These are phyloP conservation scores for Oreonectes daqikongensis DNA, from an alignment of 2,797 vertebrate species.

Conservation along the genomic window DNA sequence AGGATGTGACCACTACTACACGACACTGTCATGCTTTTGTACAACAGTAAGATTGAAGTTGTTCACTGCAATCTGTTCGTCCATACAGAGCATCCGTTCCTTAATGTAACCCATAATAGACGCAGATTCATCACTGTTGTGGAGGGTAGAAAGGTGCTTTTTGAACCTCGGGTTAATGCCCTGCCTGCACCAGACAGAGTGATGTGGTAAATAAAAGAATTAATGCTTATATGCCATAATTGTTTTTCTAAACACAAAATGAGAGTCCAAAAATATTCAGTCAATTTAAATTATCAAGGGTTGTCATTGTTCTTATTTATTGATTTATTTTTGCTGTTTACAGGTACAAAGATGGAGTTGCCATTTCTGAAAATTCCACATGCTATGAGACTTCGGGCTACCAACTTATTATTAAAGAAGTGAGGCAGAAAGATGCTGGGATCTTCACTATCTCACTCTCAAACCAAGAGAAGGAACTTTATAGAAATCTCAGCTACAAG, in stretches of 20 bases:
- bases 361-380: conserved; percentile 76
- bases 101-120: conserved; percentile 73
- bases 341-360: conserved; percentile 87
- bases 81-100: conserved; percentile 83
- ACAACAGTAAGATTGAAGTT: not conserved
- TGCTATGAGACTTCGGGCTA: conserved; percentile 74
- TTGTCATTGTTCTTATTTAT: too few species aligned
- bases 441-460: conserved; percentile 82
- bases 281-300: too few species aligned
- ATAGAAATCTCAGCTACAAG: conserved; percentile 82
- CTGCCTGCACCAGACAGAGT: conserved; percentile 74
- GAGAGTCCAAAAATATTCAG: too few species aligned
- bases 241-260: too few species aligned
- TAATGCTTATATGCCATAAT: not conserved
- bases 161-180: conserved; percentile 80
- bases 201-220: conserved; percentile 75
- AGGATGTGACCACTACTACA: conserved; percentile 57
- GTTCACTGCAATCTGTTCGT: conserved; percentile 26
- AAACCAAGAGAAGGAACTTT: conserved; percentile 71
- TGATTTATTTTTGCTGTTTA: not conserved
- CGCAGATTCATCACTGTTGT: conserved; percentile 53
- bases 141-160: conserved; percentile 73
- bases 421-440: conserved; percentile 79
- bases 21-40: not conserved
- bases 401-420: conserved; percentile 76